Evolutionary conservation across 2,797 vertebrate genomes (phyloP).

Genomic region (Sylvilagus floridanus): DNA sequence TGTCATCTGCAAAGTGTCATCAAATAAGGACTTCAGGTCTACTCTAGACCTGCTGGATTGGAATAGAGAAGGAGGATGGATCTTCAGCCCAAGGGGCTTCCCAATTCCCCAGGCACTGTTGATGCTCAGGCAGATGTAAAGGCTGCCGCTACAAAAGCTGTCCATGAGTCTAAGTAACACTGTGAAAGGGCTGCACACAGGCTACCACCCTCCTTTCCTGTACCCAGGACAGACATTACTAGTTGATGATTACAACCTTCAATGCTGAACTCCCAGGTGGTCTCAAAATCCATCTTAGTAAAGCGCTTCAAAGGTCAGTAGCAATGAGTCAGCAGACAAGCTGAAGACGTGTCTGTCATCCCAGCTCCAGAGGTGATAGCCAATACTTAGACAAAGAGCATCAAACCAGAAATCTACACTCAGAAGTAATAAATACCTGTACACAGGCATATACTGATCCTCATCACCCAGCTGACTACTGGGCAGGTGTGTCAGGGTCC

Average conservation of each 20-base stretch:
- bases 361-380: not conserved
- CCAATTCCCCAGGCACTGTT: not conserved
- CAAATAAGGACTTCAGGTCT: not conserved
- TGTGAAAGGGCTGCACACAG: not conserved
- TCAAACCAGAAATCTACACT: slow-evolving; percentile 17
- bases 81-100: not conserved
- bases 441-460: not conserved
- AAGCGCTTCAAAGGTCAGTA: not conserved
- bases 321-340: not conserved
- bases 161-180: not conserved
- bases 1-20: not conserved
- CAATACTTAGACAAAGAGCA: not conserved
- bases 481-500: not conserved
- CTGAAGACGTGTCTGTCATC: not conserved
- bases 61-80: not conserved
- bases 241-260: not conserved
- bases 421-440: not conserved
- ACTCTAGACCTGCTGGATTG: not conserved
- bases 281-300: not conserved
- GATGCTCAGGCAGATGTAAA: not conserved
- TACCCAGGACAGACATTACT: not conserved
- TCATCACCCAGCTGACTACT: not conserved
- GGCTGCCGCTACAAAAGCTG: not conserved
- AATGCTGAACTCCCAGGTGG: not conserved
- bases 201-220: not conserved